A percentile compares a stretch with the other conserved stretches of the same genome.
These are phyloP conservation scores for Phortica okadai DNA, from an alignment of 2,888 invertebrate species.

Conservation along the genomic window DNA sequence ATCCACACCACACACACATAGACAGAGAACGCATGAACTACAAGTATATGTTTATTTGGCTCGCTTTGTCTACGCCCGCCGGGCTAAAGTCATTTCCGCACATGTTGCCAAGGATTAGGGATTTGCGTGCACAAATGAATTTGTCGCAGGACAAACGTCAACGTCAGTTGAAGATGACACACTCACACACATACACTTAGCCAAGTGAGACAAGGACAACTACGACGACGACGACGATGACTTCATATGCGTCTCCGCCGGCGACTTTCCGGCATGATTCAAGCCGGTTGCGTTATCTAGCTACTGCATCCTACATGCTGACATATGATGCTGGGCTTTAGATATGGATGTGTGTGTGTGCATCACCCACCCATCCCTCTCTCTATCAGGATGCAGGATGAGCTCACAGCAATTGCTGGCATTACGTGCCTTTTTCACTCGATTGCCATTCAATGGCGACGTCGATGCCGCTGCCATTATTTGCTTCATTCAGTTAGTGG, in stretches of 20 bases:
- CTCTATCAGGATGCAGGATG: not conserved
- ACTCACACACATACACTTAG: not conserved
- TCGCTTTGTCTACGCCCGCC: conserved; percentile 27
- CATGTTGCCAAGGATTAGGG: conserved; percentile 68
- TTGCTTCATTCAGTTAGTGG: conserved; percentile 63
- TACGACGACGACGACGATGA: not conserved
- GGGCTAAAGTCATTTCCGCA: conserved; percentile 69
- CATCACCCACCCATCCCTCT: conserved; percentile 29
- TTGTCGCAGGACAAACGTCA: conserved; percentile 53
- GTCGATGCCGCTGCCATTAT: conserved; percentile 53
- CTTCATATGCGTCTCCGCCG: not conserved
- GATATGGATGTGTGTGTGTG: conserved; percentile 57
- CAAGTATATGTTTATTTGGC: not conserved
- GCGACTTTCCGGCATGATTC: not conserved
- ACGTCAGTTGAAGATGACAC: conserved; percentile 1
- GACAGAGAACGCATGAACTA: conserved; percentile 14
- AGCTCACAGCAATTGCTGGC: conserved; percentile 66
- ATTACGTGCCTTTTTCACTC: conserved; percentile 70
- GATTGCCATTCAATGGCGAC: conserved; percentile 66
- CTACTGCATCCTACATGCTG: conserved; percentile 42
- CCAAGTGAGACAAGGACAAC: not conserved
- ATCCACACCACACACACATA: conserved; percentile 15
- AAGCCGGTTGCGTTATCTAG: conserved; percentile 41
- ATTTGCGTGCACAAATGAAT: conserved; percentile 70
- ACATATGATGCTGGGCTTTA: not conserved